A percentile compares a stretch with the other conserved stretches of the same genome.
These are phyloP conservation scores for Nomada ruficornis DNA, from an alignment of 2,888 invertebrate species.

Conservation along the genomic window DNA sequence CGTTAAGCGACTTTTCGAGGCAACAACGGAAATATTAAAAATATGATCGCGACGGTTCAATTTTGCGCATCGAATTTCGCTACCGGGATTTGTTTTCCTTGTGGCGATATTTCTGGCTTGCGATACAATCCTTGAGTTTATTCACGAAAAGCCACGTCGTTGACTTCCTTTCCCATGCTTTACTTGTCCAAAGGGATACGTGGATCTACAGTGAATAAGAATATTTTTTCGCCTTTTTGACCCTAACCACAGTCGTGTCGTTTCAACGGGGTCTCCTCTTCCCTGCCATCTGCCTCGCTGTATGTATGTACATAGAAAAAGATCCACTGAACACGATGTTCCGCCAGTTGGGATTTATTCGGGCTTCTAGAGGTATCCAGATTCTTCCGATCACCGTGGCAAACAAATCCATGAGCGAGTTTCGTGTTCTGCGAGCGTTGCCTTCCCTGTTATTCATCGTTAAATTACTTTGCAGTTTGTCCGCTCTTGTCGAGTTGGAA, in stretches of 20 bases:
- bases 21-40: neutral
- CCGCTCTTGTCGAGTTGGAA: neutral
- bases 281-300: constrained; percentile 15
- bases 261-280: constrained; percentile 13
- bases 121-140: constrained; percentile 55
- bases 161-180: constrained; percentile 45
- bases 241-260: constrained; percentile 31
- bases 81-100: constrained; percentile 37
- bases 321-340: constrained; percentile 49
- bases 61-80: constrained; percentile 29
- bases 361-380: constrained; percentile 48
- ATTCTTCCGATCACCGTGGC: constrained; percentile 56
- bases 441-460: constrained; percentile 29
- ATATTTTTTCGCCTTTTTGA: constrained; percentile 51
- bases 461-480: constrained; percentile 26
- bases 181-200: constrained; percentile 48
- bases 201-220: constrained; percentile 53
- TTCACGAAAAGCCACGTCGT: constrained; percentile 49
- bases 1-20: neutral
- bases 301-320: constrained; percentile 32
- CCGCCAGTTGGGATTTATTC: constrained; percentile 57
- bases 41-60: neutral
- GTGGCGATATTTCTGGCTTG: constrained; percentile 40
- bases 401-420: constrained; percentile 41
- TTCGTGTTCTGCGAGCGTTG: constrained; percentile 34